Evolutionary conservation across 2,888 invertebrate species (phyloP).

Genomic region (Molanna angustata): DNA sequence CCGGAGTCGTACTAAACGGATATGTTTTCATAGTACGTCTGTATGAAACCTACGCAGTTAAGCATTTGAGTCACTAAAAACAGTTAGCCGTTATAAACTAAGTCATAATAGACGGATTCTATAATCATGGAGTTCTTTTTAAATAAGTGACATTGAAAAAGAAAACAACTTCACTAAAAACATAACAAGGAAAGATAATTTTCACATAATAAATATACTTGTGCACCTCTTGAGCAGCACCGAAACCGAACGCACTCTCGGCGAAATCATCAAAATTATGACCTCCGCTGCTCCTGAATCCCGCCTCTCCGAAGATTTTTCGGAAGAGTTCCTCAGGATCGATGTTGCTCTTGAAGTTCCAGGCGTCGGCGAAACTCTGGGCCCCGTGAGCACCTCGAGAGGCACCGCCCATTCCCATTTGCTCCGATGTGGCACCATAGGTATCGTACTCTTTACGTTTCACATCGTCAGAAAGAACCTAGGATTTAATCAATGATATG

Average conservation of each 20-base stretch:
- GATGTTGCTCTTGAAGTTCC: constrained; percentile 84
- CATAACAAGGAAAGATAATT: too few species aligned
- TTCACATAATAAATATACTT: too few species aligned
- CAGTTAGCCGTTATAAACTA: too few species aligned
- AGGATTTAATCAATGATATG: constrained; percentile 11
- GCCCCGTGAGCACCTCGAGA: constrained; percentile 49
- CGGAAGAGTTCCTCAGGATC: constrained; percentile 97
- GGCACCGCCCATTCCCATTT: constrained; percentile 72
- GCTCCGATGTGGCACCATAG: constrained; percentile 84
- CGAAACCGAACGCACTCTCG: constrained; percentile 87
- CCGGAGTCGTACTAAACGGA: too few species aligned
- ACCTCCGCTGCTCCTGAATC: constrained; percentile 60
- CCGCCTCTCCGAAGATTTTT: constrained; percentile 85
- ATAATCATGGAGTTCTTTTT: too few species aligned
- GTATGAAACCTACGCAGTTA: too few species aligned
- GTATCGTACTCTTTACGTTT: constrained; percentile 93
- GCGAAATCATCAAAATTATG: constrained; percentile 78
- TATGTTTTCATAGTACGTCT: too few species aligned
- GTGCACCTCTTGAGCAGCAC: constrained; percentile 86
- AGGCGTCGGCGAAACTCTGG: constrained; percentile 69
- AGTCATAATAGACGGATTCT: too few species aligned
- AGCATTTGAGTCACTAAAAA: too few species aligned
- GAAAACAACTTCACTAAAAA: too few species aligned
- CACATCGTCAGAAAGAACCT: constrained; percentile 85
- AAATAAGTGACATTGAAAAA: too few species aligned